Conservation (phyloP, 2,113 vertebrate species). For the Paradisaea rubra region DNA sequence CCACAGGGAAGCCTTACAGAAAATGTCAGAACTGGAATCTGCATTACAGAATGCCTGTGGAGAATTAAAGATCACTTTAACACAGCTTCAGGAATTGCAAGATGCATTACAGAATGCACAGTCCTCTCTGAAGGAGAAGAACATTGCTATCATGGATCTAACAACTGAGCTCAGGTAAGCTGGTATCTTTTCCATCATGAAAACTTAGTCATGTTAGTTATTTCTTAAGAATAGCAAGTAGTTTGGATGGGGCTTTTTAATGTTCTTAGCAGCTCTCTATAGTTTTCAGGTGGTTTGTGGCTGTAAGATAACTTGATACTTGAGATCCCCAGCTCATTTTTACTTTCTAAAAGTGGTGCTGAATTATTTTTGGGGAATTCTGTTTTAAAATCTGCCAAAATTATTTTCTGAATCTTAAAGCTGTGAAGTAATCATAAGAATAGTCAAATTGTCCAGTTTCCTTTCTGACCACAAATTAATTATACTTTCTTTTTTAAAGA, state of each 20-base stretch:
- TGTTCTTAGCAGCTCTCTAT: not conserved
- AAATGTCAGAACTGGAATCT: conserved; percentile 80
- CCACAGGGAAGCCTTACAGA: conserved; percentile 79
- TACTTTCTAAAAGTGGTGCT: not conserved
- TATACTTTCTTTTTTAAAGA: not conserved
- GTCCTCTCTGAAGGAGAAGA: conserved; percentile 84
- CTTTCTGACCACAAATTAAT: not conserved
- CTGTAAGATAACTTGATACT: not conserved
- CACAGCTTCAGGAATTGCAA: conserved; percentile 83
- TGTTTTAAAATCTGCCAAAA: not conserved
- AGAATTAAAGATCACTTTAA: conserved; percentile 79
- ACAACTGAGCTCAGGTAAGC: conserved; percentile 83
- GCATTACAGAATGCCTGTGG: conserved; percentile 82
- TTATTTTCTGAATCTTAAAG: not conserved
- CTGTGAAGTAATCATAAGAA: not conserved
- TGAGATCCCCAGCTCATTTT: not conserved
- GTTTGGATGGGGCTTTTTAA: not conserved
- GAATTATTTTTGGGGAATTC: not conserved
- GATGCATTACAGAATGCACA: conserved; percentile 81
- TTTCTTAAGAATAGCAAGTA: not conserved
- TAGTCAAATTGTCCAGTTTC: not conserved
- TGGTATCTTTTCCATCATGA: not conserved
- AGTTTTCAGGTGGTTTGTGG: not conserved
- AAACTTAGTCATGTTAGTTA: not conserved
- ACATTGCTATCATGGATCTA: conserved; percentile 77